Base-by-base conservation (phyloP, 2,888 invertebrate species). In the Oscheius sp. region DNA sequence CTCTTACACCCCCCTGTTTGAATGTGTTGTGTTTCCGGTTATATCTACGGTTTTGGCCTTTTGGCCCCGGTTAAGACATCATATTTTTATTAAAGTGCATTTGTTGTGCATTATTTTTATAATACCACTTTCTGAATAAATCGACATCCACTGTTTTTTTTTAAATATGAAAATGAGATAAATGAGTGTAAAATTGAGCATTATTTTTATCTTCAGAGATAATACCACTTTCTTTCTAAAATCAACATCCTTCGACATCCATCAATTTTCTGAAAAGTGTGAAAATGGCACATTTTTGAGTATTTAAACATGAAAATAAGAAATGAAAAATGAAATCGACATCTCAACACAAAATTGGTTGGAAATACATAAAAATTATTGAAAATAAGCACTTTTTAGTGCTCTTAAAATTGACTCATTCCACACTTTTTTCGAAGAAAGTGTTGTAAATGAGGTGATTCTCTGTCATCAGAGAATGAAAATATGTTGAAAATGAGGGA, bases 321-420 rank as follows among this genome's bases (percentile, higher is more conserved):
- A 37, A 37, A 37, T 37, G 15, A 15, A 37, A 37, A 37, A 37
- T 37, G 10, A 48, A 48, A 48, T 48, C 48, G n/a, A 48, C 48
- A 48, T 48, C 48, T n/a, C 6, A 48, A n/a, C 48, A 48, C 6
- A 48, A 23, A 48, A 48, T 48, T 48, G 48, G 17, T 48, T n/a
- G 17, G n/a, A 48, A 48, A 48, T 48, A n/a, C 25, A 48, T 23
- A 48, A 61, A 69, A 58, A 58, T 45, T 58, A 58, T 58, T 65
- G 25, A 65, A 66, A 66, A 70, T 70, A 68, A 68, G 68, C 68
- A 68, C 68, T 68, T 68, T 68, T 68, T 48, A 68, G 68, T 64
- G 8, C 68, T 68, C 23, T 48, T 37, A 68, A n/a, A 67, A 68
- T 61, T 68, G 25, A 63, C 58, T 34, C 31, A 58, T 27, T 68